A percentile compares a stretch with the other conserved stretches of the same genome.
These are phyloP conservation scores for Sylvilagus bachmani DNA, from an alignment of 2,113 vertebrate species.

Conservation along the genomic window DNA sequence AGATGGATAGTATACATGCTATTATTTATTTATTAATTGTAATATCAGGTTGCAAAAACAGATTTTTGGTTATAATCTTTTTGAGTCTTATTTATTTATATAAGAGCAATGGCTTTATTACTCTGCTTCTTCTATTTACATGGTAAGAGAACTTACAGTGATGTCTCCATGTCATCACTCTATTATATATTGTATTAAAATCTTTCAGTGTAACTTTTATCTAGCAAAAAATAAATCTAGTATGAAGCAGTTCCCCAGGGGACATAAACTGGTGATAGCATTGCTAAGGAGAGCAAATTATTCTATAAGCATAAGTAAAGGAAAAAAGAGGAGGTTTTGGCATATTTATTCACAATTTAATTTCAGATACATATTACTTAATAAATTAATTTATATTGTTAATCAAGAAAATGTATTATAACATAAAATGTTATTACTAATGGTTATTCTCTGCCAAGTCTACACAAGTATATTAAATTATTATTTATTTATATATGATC, in stretches of 20 bases:
- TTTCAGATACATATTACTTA: constrained; percentile 39
- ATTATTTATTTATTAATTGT: constrained; percentile 37
- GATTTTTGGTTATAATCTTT: constrained; percentile 62
- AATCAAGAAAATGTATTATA: neutral
- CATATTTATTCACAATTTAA: constrained; percentile 8
- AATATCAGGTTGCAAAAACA: constrained; percentile 51
- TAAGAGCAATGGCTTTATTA: constrained; percentile 65
- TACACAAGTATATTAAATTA: neutral
- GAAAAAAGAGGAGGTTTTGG: neutral
- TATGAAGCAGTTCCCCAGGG: constrained; percentile 37
- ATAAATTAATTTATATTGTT: constrained; percentile 67
- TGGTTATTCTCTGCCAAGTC: neutral
- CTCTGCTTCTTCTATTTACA: constrained; percentile 38
- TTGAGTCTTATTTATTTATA: constrained; percentile 46
- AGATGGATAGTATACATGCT: neutral
- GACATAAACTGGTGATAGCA: constrained; percentile 12
- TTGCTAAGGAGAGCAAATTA: neutral
- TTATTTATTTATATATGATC: neutral
- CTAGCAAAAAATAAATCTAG: constrained; percentile 66
- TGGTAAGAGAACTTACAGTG: constrained; percentile 21
- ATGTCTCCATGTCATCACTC: constrained; percentile 53
- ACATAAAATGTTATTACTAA: constrained; percentile 44
- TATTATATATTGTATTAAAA: constrained; percentile 67
- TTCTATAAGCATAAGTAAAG: neutral
- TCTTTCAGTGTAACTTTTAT: constrained; percentile 64